Percentiles rank a stretch among this genome's conserved stretches.
Evolutionary conservation across 2,888 invertebrate genomes (phyloP).

Genomic region (Caradrina kadenii): DNA sequence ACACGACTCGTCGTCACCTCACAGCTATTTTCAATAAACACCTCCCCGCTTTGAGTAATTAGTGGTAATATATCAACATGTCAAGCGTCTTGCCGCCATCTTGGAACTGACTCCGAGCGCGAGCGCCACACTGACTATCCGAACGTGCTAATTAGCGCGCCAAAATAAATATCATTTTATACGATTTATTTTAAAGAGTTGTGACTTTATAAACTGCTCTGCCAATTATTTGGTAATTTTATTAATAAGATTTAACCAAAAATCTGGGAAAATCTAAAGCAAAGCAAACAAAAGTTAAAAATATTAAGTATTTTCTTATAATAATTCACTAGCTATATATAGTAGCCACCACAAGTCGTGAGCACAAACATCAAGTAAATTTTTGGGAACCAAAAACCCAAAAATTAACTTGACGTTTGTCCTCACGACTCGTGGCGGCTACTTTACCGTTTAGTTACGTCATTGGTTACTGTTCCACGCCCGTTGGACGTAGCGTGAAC

Average conservation of each 20-base stretch:
- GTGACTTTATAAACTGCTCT: constrained; percentile 22
- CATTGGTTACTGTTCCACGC: no score
- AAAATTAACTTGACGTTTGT: no score
- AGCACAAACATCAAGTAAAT: no score
- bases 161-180: constrained; percentile 74
- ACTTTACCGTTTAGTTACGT: no score
- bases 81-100: constrained; percentile 73
- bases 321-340: no score
- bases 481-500: no score
- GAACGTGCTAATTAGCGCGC: constrained; percentile 81
- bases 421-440: no score
- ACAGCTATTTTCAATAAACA: constrained; percentile 88
- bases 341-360: no score
- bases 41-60: constrained; percentile 86
- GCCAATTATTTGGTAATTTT: constrained; percentile 31
- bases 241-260: neutral
- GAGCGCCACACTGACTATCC: constrained; percentile 60
- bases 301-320: no score
- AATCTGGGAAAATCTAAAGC: no score
- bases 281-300: no score
- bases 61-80: constrained; percentile 88
- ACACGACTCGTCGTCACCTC: constrained; percentile 82
- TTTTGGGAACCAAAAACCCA: no score
- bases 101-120: constrained; percentile 49
- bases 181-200: constrained; percentile 53